These are phyloP conservation scores for Orchestes rusci DNA, from an alignment of 2,888 invertebrate species.

Conservation along the genomic window DNA sequence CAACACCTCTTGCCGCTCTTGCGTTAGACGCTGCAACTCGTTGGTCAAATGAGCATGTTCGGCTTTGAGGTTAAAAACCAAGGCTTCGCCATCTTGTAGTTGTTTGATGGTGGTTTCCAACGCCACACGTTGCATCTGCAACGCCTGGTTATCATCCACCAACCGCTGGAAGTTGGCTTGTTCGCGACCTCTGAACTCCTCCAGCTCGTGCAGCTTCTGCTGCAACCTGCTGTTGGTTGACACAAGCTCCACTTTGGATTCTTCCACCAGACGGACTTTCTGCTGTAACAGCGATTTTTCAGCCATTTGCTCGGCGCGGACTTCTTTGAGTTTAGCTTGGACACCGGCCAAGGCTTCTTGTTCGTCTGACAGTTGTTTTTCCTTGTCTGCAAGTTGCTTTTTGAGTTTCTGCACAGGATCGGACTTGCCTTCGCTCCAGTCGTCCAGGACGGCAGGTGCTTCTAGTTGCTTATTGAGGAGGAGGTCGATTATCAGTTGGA, in stretches of 20 bases:
- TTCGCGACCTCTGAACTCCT: slow-evolving; percentile 54
- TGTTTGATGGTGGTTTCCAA: slow-evolving; percentile 58
- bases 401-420: slow-evolving; percentile 81
- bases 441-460: slow-evolving; percentile 64
- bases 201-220: slow-evolving; percentile 56
- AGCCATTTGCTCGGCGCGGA: slow-evolving; percentile 61
- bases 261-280: slow-evolving; percentile 42
- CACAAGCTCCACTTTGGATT: slow-evolving; percentile 51
- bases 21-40: slow-evolving; percentile 42
- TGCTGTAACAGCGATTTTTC: slow-evolving; percentile 56
- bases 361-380: slow-evolving; percentile 67
- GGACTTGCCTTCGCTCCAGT: slow-evolving; percentile 80
- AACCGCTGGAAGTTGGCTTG: slow-evolving; percentile 46
- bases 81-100: slow-evolving; percentile 46
- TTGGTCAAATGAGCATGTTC: slow-evolving; percentile 43
- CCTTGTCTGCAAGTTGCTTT: slow-evolving; percentile 83
- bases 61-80: slow-evolving; percentile 29
- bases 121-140: slow-evolving; percentile 56
- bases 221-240: slow-evolving; percentile 56
- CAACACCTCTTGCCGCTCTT: slow-evolving; percentile 33
- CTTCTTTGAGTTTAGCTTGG: slow-evolving; percentile 71
- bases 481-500: slow-evolving; percentile 82
- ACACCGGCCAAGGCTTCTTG: slow-evolving; percentile 67
- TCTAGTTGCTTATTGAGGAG: slow-evolving; percentile 83
- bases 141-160: slow-evolving; percentile 51